Evolutionary conservation across 2,797 vertebrate genomes (phyloP).

Genomic region (Esox masquinongy): DNA sequence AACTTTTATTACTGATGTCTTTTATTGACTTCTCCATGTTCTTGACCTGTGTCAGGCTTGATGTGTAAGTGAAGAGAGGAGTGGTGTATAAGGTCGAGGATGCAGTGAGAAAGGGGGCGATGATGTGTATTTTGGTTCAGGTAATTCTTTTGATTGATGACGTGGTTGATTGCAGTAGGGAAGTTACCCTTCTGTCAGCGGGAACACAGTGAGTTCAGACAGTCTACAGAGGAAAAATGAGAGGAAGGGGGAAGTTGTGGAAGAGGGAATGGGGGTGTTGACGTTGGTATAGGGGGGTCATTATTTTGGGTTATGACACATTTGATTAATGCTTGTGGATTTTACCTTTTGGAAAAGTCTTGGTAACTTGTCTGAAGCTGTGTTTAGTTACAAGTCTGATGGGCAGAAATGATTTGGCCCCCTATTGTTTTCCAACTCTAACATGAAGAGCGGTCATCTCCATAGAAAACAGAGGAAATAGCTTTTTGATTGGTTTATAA

Average conservation of each 20-base stretch:
- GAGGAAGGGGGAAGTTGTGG: constrained; percentile 35
- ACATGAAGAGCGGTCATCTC: constrained; percentile 56
- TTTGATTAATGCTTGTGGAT: constrained; percentile 71
- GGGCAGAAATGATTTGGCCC: constrained; percentile 68
- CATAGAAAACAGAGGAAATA: constrained; percentile 53
- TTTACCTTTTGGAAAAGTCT: constrained; percentile 63
- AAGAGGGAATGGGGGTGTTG: neutral
- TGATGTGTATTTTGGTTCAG: constrained; percentile 41
- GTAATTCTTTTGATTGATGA: constrained; percentile 69
- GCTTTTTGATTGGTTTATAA: constrained; percentile 44
- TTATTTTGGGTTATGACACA: constrained; percentile 63
- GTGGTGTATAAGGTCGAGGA: constrained; percentile 15
- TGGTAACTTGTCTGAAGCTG: constrained; percentile 57
- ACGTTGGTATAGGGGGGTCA: constrained; percentile 50
- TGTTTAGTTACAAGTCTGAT: constrained; percentile 73
- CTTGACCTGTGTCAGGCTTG: neutral
- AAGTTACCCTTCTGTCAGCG: constrained; percentile 47
- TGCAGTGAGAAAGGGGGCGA: constrained; percentile 16
- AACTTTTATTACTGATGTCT: constrained; percentile 69
- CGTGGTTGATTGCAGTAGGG: constrained; percentile 38
- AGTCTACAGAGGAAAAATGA: constrained; percentile 33
- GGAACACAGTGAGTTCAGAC: constrained; percentile 35
- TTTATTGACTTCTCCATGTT: constrained; percentile 8
- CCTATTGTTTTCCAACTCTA: constrained; percentile 61
- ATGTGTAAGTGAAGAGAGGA: constrained; percentile 31